Conservation (phyloP, 2,113 vertebrate genomes). For the Platysteira castanea region DNA sequence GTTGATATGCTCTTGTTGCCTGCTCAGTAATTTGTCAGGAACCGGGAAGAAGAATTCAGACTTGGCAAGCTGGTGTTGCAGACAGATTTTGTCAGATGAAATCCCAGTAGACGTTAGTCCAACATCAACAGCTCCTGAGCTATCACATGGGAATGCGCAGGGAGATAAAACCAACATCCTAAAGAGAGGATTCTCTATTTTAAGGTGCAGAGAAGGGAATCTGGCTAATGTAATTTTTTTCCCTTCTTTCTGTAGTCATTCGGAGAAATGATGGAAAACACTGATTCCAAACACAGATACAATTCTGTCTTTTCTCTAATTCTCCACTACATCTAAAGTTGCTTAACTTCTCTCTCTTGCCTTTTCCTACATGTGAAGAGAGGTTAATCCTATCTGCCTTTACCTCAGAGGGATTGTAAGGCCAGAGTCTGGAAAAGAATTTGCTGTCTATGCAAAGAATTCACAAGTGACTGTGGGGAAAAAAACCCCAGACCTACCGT, state of each 20-base stretch:
- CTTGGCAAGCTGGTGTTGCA: slow-evolving; percentile 50
- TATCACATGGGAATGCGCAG: slow-evolving; percentile 48
- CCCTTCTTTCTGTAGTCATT: neutral
- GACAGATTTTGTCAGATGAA: slow-evolving; percentile 57
- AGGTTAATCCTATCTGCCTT: slow-evolving; percentile 26
- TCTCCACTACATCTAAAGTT: neutral
- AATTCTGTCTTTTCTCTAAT: neutral
- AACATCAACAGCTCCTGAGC: slow-evolving; percentile 57
- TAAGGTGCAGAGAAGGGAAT: slow-evolving; percentile 1
- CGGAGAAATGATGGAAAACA: neutral
- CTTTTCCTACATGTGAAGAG: neutral
- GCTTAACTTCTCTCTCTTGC: neutral
- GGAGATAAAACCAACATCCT: slow-evolving; percentile 37
- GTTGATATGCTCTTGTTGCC: neutral
- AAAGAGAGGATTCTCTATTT: slow-evolving; percentile 17
- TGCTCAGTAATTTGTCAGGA: neutral
- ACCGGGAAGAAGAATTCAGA: slow-evolving; percentile 18
- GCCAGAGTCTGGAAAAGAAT: slow-evolving; percentile 31
- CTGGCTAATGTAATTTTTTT: neutral
- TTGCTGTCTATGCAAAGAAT: slow-evolving; percentile 32
- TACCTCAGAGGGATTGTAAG: slow-evolving; percentile 36
- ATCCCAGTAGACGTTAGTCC: slow-evolving; percentile 35
- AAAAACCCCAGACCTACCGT: neutral
- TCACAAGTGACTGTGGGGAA: neutral
- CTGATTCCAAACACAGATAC: neutral